Conservation (phyloP, 2,113 vertebrate genomes). For the Phylloscopus trochilus region DNA sequence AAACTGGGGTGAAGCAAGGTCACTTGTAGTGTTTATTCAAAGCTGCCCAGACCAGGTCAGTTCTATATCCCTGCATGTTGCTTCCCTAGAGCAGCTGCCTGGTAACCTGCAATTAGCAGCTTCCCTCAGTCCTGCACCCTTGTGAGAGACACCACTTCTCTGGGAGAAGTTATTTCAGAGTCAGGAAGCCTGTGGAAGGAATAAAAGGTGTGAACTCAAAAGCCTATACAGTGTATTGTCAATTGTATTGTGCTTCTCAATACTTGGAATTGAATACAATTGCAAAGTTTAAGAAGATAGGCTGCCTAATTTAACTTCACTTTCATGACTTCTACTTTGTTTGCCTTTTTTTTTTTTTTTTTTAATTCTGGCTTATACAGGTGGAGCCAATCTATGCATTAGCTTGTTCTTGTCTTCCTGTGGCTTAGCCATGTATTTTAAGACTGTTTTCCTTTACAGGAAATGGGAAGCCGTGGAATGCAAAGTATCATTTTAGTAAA, state of each 20-base stretch:
- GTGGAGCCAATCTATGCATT: slow-evolving; percentile 53
- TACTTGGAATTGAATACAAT: background rate
- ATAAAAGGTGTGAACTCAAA: background rate
- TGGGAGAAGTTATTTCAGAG: background rate
- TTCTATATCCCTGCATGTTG: accelerated
- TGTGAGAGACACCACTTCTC: background rate
- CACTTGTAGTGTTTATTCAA: background rate
- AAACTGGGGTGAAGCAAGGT: background rate
- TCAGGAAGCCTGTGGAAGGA: background rate
- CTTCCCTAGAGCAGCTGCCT: background rate
- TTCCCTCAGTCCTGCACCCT: background rate
- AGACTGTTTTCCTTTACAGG: slow-evolving; percentile 52
- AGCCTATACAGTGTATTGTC: background rate
- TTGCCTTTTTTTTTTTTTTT: background rate
- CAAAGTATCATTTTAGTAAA: slow-evolving; percentile 49
- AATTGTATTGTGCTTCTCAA: background rate
- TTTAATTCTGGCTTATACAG: background rate
- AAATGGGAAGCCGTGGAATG: slow-evolving; percentile 60
- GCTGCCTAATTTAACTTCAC: background rate
- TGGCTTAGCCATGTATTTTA: slow-evolving; percentile 57
- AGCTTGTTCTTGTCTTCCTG: slow-evolving; percentile 51
- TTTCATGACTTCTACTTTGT: background rate
- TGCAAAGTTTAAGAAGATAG: background rate
- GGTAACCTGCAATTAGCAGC: background rate
- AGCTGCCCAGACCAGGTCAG: background rate